Evolutionary conservation across 2,113 vertebrate genomes (phyloP).

Genomic region (Xiphophorus couchianus): DNA sequence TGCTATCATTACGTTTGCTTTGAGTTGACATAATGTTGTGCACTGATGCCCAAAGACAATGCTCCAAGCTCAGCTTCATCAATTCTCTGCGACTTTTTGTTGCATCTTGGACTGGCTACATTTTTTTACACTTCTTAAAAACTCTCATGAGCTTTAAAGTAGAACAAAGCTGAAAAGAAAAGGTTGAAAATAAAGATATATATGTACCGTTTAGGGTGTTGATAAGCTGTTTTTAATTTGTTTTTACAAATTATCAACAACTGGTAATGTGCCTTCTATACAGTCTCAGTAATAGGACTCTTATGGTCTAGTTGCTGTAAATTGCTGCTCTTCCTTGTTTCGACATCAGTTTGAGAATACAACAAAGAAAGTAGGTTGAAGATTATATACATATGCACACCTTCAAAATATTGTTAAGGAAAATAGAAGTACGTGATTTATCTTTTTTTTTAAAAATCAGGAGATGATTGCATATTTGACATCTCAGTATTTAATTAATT

Average conservation of each 20-base stretch:
- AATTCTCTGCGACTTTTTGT: too few relatives aligned
- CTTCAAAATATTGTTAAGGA: slow-evolving; percentile 20
- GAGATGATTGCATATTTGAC: slow-evolving; percentile 49
- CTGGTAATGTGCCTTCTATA: neutral
- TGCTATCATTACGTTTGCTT: too few relatives aligned
- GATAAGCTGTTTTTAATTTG: too few relatives aligned
- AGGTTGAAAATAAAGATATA: too few relatives aligned
- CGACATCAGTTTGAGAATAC: slow-evolving; percentile 1
- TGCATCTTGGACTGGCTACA: too few relatives aligned
- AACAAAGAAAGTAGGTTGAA: neutral
- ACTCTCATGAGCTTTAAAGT: too few relatives aligned
- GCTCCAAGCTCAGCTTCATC: too few relatives aligned
- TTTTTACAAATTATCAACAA: neutral
- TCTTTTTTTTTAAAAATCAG: slow-evolving; percentile 20
- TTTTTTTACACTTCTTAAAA: too few relatives aligned
- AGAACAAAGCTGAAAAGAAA: too few relatives aligned
- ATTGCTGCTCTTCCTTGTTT: neutral
- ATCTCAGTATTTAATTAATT: slow-evolving; percentile 18
- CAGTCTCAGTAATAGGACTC: neutral
- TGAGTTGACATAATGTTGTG: too few relatives aligned
- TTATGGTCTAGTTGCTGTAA: slow-evolving; percentile 1
- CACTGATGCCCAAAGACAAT: too few relatives aligned
- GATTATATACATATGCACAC: slow-evolving; percentile 32
- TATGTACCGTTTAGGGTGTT: too few relatives aligned
- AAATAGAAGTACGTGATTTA: slow-evolving; percentile 24